Percentiles rank a stretch among this genome's conserved stretches.
phyloP scores from a whole-genome alignment of 2,113 vertebrate genomes.

The Heptranchias perlo region DNA sequence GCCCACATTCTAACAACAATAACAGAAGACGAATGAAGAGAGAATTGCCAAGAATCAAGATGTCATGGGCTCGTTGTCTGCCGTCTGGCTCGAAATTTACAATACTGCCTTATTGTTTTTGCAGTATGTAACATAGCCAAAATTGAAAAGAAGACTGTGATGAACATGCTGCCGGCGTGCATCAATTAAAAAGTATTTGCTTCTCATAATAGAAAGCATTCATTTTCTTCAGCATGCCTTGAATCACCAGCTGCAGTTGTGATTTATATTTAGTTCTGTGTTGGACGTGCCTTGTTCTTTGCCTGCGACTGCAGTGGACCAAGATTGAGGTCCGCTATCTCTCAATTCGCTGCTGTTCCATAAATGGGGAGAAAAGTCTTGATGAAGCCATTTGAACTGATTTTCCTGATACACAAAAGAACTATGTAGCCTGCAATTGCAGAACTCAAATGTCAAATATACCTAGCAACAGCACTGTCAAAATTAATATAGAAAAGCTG shows the following conservation, averaged over 20 bases:
- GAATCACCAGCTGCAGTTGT: not conserved
- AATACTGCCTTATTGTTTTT: not conserved
- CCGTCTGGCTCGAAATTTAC: not conserved
- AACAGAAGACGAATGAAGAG: not conserved
- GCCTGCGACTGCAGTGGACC: not conserved
- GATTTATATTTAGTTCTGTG: not conserved
- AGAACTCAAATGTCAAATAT: not conserved
- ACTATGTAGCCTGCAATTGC: not conserved
- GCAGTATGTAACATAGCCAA: not conserved
- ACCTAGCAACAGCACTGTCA: not conserved
- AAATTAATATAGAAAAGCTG: not conserved
- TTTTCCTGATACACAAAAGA: not conserved
- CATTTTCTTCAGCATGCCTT: constrained; percentile 2
- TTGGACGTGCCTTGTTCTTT: not conserved
- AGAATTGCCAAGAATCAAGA: not conserved
- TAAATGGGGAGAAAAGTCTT: not conserved
- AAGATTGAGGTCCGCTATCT: not conserved
- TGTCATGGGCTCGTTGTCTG: not conserved
- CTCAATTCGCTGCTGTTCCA: not conserved
- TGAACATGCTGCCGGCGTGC: not conserved
- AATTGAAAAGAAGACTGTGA: not conserved
- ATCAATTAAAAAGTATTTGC: not conserved
- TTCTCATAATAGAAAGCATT: constrained; percentile 7
- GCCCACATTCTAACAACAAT: not conserved
- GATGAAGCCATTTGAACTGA: not conserved